These are phyloP conservation scores for Eulithis testata DNA, from an alignment of 2,888 invertebrate species.

Conservation along the genomic window DNA sequence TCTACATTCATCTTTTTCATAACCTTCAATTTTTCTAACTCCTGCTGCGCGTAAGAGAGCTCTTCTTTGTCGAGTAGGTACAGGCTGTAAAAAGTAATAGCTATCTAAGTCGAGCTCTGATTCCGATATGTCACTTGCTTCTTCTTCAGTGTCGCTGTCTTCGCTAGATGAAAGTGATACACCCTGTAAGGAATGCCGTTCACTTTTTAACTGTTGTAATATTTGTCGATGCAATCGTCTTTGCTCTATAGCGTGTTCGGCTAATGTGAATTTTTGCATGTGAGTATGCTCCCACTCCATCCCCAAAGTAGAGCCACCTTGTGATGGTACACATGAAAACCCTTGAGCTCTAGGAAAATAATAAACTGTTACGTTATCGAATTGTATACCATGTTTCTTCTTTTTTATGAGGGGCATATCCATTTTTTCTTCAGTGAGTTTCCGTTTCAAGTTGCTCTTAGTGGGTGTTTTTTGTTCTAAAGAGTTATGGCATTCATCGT, in stretches of 20 bases:
- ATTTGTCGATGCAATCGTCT: constrained; percentile 93
- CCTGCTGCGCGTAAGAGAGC: constrained; percentile 96
- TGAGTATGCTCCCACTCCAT: constrained; percentile 91
- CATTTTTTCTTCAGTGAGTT: constrained; percentile 70
- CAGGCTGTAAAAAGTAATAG: constrained; percentile 96
- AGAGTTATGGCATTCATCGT: constrained; percentile 44
- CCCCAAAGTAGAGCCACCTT: constrained; percentile 96
- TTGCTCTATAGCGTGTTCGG: constrained; percentile 96
- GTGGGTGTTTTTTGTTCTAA: constrained; percentile 54
- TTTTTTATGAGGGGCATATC: constrained; percentile 83
- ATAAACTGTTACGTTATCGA: constrained; percentile 96
- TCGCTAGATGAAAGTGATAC: constrained; percentile 89
- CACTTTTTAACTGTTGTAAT: constrained; percentile 88
- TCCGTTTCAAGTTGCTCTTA: constrained; percentile 89
- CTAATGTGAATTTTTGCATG: constrained; percentile 91
- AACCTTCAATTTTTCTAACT: constrained; percentile 95
- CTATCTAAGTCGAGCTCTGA: constrained; percentile 95
- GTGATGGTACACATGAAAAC: constrained; percentile 95
- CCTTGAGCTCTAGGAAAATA: constrained; percentile 97
- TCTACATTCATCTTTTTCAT: constrained; percentile 97
- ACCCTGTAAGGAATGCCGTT: constrained; percentile 85
- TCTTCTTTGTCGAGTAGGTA: constrained; percentile 95
- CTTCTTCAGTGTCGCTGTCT: constrained; percentile 94
- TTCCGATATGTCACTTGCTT: constrained; percentile 91
- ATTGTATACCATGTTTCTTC: constrained; percentile 92